Evolutionary conservation across 2,113 vertebrate species (phyloP), one percentile per base, ranked within the genome.

Genomic region (Scolopax mira): DNA sequence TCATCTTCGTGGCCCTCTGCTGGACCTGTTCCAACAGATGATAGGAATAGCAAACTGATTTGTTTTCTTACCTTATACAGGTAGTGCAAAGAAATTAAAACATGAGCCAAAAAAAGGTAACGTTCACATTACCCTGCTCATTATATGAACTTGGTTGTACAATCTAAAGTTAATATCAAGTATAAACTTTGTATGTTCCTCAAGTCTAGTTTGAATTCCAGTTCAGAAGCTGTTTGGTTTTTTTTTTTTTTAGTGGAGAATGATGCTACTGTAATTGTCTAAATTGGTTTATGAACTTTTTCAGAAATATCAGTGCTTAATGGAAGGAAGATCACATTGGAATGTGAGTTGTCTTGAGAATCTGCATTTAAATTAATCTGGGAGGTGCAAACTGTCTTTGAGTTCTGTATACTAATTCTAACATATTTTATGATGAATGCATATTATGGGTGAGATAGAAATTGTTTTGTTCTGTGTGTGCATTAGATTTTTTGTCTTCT

Each of bases 71-170:
- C 72, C 19, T 57, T 93, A 91, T 88, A 39, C 80, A 99, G 98
- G 98, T 79, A 99, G 99, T 69, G 98, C 98, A 84, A 98, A 99
- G 89, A 99, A 99, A 12, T 97, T 99, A 80, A 99, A 99, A 90
- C 97, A 98, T 44, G 97, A 98, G 44, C 98, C 98, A 46, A 98
- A 97, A 92, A 97, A 98, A 95, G 97, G 97, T 48, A 97, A 98
- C 78, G 98, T 99, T 93, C 98, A 24, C 97, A 98, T 87, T 99
- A 98, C 93, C 98, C 98, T 30, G 98, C 98, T 83, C 98, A 98
- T 81, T 99, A 98, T 90, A 98, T 98, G 98, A 99, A 98, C 13
- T 98, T 99, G n/a, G 85, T 98, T 52, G 98, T 99, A 44, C 98
- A 98, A 48, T 99, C 98, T 83, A 98, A 98, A 98, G 98, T 98